phyloP scores from a whole-genome alignment of 2,113 vertebrate species.

The Limnothrissa miodon region DNA sequence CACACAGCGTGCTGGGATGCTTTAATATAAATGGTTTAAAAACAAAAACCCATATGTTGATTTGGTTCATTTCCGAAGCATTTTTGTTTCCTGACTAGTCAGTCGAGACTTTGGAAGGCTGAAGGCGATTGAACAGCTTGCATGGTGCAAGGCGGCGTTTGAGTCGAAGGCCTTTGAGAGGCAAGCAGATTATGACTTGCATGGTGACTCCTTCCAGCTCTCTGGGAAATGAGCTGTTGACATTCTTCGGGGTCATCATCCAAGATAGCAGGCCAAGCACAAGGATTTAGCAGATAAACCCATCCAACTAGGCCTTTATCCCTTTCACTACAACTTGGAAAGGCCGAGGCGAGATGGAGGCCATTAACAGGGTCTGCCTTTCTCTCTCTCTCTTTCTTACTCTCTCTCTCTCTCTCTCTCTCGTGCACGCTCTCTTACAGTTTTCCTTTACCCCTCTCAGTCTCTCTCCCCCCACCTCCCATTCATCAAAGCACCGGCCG shows the following conservation, averaged over 20 bases:
- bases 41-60: conserved; percentile 8
- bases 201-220: conserved; percentile 75
- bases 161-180: conserved; percentile 76
- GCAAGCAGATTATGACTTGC: conserved; percentile 76
- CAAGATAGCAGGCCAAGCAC: conserved; percentile 82
- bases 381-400: neutral
- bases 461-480: neutral
- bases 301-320: conserved; percentile 81
- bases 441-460: neutral
- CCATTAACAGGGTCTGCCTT: conserved; percentile 46
- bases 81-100: conserved; percentile 8
- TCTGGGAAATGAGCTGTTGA: conserved; percentile 88
- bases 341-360: conserved; percentile 69
- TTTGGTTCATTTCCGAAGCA: conserved; percentile 4
- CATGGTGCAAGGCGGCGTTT: conserved; percentile 78
- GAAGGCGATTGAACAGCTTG: conserved; percentile 68
- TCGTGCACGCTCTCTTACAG: neutral
- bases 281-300: conserved; percentile 85
- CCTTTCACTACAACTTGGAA: conserved; percentile 77
- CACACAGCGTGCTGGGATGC: neutral
- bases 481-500: conserved; percentile 10
- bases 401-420: neutral
- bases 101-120: conserved; percentile 1
- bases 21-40: neutral
- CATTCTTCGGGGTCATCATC: conserved; percentile 88